Conservation (phyloP, 1,140 invertebrate species). For the Pentalonia nigronervosa region DNA sequence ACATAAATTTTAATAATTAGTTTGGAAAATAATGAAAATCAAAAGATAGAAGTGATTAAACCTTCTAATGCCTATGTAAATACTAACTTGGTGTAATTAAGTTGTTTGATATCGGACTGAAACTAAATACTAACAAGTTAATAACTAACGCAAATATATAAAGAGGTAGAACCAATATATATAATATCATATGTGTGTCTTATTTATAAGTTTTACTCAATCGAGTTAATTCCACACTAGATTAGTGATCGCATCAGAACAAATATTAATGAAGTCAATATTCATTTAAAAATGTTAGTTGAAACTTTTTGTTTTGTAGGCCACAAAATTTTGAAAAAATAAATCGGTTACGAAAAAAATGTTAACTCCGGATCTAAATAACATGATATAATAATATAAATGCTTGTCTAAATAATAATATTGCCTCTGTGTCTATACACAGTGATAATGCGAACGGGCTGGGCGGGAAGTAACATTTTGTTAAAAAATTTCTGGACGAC, state of each 20-base stretch:
- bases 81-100: background rate
- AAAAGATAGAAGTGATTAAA: background rate
- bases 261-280: background rate
- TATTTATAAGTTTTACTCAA: background rate
- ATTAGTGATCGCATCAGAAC: background rate
- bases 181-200: background rate
- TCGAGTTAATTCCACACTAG: conserved; percentile 13
- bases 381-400: no score
- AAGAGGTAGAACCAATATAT: background rate
- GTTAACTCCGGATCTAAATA: background rate
- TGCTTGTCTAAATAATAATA: background rate
- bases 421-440: background rate
- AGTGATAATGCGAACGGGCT: background rate
- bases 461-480: background rate
- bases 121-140: background rate
- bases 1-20: background rate
- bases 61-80: background rate
- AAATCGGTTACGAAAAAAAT: background rate
- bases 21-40: conserved; percentile 6
- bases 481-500: background rate
- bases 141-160: background rate
- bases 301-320: background rate
- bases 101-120: background rate
- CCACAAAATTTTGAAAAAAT: background rate
- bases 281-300: background rate